These are phyloP conservation scores for Toxonevra muliebris DNA, from an alignment of 2,888 invertebrate genomes.

Conservation along the genomic window DNA sequence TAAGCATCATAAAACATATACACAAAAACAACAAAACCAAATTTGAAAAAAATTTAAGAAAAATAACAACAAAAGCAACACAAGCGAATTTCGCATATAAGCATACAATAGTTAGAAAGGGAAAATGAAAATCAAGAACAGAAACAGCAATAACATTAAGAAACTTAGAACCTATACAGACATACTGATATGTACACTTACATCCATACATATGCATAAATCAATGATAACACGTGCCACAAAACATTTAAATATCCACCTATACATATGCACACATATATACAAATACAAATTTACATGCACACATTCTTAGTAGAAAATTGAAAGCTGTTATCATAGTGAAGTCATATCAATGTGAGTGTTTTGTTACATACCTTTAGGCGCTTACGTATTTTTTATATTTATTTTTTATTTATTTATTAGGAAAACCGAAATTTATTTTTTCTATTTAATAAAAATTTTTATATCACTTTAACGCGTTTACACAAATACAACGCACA, in stretches of 20 bases:
- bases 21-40: neutral
- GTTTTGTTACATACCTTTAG: no score
- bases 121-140: neutral
- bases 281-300: no score
- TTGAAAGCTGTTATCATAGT: no score
- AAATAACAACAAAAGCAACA: neutral
- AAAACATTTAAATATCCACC: neutral
- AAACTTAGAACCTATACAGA: no score
- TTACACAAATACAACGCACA: constrained; percentile 4
- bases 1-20: neutral
- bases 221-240: constrained; percentile 29
- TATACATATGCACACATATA: no score
- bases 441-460: no score
- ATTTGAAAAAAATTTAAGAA: neutral
- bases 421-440: no score
- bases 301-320: no score
- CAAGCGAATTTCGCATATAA: neutral
- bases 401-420: no score
- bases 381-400: no score
- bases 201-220: constrained; percentile 6
- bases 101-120: neutral
- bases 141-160: neutral
- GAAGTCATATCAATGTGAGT: no score
- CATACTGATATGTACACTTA: no score
- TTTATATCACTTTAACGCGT: neutral